These are phyloP conservation scores for Carollia perspicillata DNA, from an alignment of 2,113 vertebrate species.

Conservation along the genomic window DNA sequence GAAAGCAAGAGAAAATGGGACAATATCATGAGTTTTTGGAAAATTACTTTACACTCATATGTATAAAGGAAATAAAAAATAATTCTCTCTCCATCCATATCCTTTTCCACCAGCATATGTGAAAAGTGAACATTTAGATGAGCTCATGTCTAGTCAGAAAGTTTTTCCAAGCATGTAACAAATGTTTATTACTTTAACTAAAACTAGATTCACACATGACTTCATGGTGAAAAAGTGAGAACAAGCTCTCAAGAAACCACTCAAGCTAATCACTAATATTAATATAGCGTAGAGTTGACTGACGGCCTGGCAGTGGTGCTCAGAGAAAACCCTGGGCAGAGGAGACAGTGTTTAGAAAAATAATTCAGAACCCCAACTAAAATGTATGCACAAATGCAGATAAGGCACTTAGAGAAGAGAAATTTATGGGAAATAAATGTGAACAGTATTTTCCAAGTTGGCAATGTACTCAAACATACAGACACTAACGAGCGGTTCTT, in stretches of 20 bases:
- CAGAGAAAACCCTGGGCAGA: neutral
- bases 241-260: constrained; percentile 69
- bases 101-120: constrained; percentile 73
- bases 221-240: constrained; percentile 75
- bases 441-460: neutral
- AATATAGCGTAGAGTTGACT: constrained; percentile 56
- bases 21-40: constrained; percentile 71
- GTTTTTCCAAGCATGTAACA: constrained; percentile 76
- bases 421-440: neutral
- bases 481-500: constrained; percentile 1
- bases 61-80: constrained; percentile 73
- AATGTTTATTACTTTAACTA: constrained; percentile 79
- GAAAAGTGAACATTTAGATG: constrained; percentile 74
- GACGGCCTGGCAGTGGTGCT: constrained; percentile 27
- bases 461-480: neutral
- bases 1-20: constrained; percentile 73
- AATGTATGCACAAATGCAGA: constrained; percentile 15
- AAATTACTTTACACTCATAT: constrained; percentile 75
- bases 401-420: constrained; percentile 20
- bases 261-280: constrained; percentile 75
- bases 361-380: neutral
- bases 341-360: constrained; percentile 50
- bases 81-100: constrained; percentile 60
- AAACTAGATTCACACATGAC: constrained; percentile 76
- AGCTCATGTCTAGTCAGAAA: constrained; percentile 78